Evolutionary conservation across 2,888 invertebrate species (phyloP).

Genomic region (Agrochola lychnidis): DNA sequence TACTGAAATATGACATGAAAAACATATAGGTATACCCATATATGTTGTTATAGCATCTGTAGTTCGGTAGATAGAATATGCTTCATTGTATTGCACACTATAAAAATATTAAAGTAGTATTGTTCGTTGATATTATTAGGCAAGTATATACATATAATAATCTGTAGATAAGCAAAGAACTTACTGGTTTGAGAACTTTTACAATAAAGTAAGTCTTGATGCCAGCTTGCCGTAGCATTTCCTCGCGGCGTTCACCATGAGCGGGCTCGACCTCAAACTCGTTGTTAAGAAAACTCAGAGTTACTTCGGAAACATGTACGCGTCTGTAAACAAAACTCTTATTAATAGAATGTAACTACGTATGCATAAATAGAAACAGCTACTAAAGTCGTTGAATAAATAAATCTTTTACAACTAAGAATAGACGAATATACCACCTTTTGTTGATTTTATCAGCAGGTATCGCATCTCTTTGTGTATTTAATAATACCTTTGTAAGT

Average conservation of each 20-base stretch:
- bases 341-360: slow-evolving; percentile 65
- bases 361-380: slow-evolving; percentile 59
- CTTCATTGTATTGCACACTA: background rate
- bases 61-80: slow-evolving; percentile 15
- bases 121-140: background rate
- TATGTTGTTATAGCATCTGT: slow-evolving; percentile 1
- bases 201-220: slow-evolving; percentile 98
- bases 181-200: slow-evolving; percentile 95
- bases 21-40: slow-evolving; percentile 1
- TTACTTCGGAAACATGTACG: slow-evolving; percentile 98
- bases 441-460: slow-evolving; percentile 19
- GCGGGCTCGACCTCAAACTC: slow-evolving; percentile 98
- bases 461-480: background rate
- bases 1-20: slow-evolving; percentile 37
- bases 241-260: slow-evolving; percentile 97
- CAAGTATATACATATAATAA: slow-evolving; percentile 47
- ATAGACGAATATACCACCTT: slow-evolving; percentile 37
- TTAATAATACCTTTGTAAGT: slow-evolving; percentile 6
- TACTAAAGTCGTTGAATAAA: slow-evolving; percentile 58
- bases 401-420: slow-evolving; percentile 51
- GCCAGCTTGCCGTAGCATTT: slow-evolving; percentile 96
- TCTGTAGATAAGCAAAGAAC: slow-evolving; percentile 68
- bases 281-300: slow-evolving; percentile 95
- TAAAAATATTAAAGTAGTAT: slow-evolving; percentile 1
- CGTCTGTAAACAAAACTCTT: slow-evolving; percentile 90